Evolutionary conservation across 1,140 invertebrate species (phyloP), one percentile per base, ranked within the genome.

Genomic region (Nasonia longicornis): DNA sequence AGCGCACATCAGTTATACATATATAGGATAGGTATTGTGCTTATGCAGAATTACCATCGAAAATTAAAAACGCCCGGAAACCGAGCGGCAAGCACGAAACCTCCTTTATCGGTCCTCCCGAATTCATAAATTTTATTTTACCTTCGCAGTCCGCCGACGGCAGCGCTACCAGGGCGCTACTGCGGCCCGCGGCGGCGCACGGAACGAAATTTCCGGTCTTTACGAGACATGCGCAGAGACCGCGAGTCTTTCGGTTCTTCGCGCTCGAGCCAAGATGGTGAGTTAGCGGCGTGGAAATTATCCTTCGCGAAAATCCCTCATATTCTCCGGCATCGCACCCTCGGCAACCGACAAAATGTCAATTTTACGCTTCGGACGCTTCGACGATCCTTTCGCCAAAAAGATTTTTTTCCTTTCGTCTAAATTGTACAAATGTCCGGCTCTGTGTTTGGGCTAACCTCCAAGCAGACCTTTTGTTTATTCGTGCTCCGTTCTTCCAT

Each of bases 181-280:
- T 4, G 48, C 16, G 48, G 52, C 16, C 4, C 35, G 31, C 29
- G 20, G n/a, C 14, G 52, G 72, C 22, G 16, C 22, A 31, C 20
- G 1, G 1, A 14, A 70, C 69, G 31, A 66, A 76, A 26, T 22
- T 76, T 69, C 69, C 63, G 52, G 73, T 48, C 26, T 16, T 42
- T 22, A 14, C 80, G 29, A 80, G 70, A 70, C 76, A 73, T 71
- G 75, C 83, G 79, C 66, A 58, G 58, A 45, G 14, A 26, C 66
- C 31, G 52, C 52, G 58, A 22, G 35, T 66, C 74, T 80, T 77
- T 81, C 79, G 73, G 70, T 74, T 82, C 82, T 84, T 86, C 76
- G 78, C 71, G 74, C 67, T 58, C 35, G 29, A 82, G 48, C 45
- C 80, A 87, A 84, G 79, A 88, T 88, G 87, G 87, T 88, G 82